These are phyloP conservation scores for Dipodomys spectabilis DNA, from an alignment of 2,113 vertebrate species.

Conservation along the genomic window DNA sequence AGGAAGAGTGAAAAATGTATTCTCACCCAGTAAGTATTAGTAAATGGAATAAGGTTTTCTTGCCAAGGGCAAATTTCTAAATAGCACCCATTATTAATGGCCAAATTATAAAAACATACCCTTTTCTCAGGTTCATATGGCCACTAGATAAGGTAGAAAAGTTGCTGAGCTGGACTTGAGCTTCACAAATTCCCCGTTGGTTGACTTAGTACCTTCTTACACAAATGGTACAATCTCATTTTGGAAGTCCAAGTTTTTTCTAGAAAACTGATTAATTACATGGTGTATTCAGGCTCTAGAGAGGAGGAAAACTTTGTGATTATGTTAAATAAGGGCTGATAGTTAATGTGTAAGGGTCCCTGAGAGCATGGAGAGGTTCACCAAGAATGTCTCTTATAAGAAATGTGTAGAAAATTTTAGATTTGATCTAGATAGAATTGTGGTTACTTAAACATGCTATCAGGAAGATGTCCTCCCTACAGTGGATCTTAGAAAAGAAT, in stretches of 20 bases:
- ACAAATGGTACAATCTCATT: neutral
- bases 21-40: neutral
- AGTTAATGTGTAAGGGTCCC: neutral
- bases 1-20: neutral
- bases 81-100: neutral
- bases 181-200: neutral
- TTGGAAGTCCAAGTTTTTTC: neutral
- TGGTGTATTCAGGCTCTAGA: neutral
- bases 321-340: neutral
- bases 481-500: neutral
- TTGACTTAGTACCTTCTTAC: neutral
- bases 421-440: neutral
- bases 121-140: neutral
- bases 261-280: neutral
- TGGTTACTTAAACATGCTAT: neutral
- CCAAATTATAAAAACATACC: neutral
- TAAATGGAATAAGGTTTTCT: neutral
- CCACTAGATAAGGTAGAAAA: neutral
- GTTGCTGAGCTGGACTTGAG: neutral
- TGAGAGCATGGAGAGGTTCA: neutral
- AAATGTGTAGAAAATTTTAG: neutral
- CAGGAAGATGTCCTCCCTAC: neutral
- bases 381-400: neutral
- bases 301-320: neutral
- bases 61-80: neutral